These are phyloP conservation scores for Brachypalpus laphriformis DNA, from an alignment of 2,888 invertebrate species.

Conservation along the genomic window DNA sequence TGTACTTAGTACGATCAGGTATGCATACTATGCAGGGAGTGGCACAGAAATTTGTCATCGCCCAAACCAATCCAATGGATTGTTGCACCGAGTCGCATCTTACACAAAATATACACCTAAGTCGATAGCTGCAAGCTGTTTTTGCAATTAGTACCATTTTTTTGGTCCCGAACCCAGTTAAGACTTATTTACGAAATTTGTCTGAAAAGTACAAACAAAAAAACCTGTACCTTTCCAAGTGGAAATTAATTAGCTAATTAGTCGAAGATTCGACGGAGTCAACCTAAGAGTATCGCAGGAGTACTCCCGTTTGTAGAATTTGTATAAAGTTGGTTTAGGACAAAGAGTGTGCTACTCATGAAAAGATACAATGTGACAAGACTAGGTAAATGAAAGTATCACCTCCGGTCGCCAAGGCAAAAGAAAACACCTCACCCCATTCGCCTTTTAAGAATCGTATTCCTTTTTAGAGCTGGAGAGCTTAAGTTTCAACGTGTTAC, in stretches of 20 bases:
- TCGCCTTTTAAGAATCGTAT: not conserved
- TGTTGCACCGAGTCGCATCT: too few species aligned
- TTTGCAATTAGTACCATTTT: conserved; percentile 4
- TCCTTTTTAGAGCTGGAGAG: not conserved
- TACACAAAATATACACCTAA: not conserved
- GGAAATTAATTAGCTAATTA: conserved; percentile 29
- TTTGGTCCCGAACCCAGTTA: not conserved
- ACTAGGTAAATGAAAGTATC: not conserved
- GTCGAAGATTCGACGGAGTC: not conserved
- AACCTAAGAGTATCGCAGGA: not conserved
- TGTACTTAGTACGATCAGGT: not conserved
- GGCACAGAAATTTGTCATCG: not conserved
- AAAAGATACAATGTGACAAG: not conserved
- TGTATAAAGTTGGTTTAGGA: not conserved
- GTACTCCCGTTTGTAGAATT: too few species aligned
- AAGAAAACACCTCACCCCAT: not conserved
- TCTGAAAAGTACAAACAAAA: not conserved
- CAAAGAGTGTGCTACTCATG: not conserved
- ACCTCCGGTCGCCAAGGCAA: not conserved
- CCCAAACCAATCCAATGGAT: too few species aligned
- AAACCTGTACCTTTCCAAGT: not conserved
- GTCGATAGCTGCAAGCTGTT: not conserved
- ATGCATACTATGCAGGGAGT: conserved; percentile 12
- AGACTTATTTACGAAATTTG: conserved; percentile 6
- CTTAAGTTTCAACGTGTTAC: not conserved